Evolutionary conservation across 2,888 invertebrate genomes (phyloP).

Genomic region (Eilema griseolum): DNA sequence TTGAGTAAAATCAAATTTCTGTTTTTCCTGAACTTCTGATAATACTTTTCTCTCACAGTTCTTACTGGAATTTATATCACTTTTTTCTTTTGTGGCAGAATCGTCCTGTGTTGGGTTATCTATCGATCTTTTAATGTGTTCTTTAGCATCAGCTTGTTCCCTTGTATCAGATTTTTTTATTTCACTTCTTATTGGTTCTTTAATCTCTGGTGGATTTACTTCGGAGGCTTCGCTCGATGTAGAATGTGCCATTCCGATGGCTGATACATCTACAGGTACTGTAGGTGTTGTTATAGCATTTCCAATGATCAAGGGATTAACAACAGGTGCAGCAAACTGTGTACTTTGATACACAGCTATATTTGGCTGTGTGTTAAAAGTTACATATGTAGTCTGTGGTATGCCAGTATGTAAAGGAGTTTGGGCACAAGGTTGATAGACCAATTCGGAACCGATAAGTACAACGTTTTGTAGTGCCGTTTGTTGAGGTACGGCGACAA

Average conservation of each 20-base stretch:
- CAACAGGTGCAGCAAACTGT: conserved; percentile 59
- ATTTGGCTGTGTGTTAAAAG: conserved; percentile 58
- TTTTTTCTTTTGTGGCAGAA: conserved; percentile 26
- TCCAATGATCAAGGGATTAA: conserved; percentile 63
- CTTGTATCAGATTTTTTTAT: background rate
- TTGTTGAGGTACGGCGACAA: conserved; percentile 55
- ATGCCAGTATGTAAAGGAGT: conserved; percentile 42
- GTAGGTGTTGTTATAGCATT: conserved; percentile 51
- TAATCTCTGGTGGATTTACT: background rate
- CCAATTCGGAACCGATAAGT: conserved; percentile 63
- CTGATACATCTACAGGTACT: conserved; percentile 31
- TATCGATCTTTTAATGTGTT: conserved; percentile 19
- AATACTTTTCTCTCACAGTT: conserved; percentile 61
- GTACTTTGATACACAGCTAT: conserved; percentile 64
- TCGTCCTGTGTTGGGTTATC: conserved; percentile 24
- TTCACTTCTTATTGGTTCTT: conserved; percentile 5
- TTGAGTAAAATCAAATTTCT: conserved; percentile 38
- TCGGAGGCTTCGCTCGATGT: background rate
- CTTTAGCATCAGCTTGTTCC: conserved; percentile 4
- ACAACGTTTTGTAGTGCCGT: conserved; percentile 64
- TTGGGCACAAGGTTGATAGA: conserved; percentile 64
- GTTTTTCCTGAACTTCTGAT: conserved; percentile 69
- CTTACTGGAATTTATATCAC: conserved; percentile 50
- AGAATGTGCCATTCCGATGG: background rate
- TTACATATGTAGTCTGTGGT: conserved; percentile 54